Conservation (phyloP, 2,888 invertebrate genomes). For the Congeria kusceri region DNA sequence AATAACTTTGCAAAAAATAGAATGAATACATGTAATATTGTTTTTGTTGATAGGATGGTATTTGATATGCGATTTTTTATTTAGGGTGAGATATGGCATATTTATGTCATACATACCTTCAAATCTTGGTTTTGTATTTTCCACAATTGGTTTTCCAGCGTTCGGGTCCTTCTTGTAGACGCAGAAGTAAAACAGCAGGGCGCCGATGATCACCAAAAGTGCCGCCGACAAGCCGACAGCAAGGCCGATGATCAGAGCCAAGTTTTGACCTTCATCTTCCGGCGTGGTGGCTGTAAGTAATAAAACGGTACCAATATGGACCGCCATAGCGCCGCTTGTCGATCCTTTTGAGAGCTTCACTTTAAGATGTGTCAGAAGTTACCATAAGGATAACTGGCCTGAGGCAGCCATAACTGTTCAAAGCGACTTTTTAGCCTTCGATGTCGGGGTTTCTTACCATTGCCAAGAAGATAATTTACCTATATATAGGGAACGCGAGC, state of each 20-base stretch:
- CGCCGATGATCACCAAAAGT: conserved; percentile 22
- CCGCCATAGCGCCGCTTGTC: background rate
- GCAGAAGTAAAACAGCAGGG: conserved; percentile 35
- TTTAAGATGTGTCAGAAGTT: too few species aligned
- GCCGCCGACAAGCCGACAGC: conserved; percentile 11
- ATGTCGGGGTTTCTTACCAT: too few species aligned
- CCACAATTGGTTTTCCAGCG: conserved; percentile 60
- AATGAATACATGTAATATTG: too few species aligned
- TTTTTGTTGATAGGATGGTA: too few species aligned
- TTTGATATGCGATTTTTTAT: too few species aligned
- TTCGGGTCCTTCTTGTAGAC: conserved; percentile 55
- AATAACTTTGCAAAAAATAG: too few species aligned
- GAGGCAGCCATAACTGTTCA: too few species aligned
- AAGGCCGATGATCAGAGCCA: conserved; percentile 24
- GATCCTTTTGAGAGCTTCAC: background rate
- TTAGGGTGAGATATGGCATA: background rate
- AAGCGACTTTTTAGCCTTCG: too few species aligned
- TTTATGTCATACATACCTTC: conserved; percentile 36
- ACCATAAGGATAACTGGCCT: too few species aligned
- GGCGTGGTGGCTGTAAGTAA: background rate
- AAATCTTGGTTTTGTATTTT: conserved; percentile 63
- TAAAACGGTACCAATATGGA: background rate
- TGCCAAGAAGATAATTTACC: too few species aligned
- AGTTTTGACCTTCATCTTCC: background rate
- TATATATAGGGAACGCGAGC: too few species aligned